A percentile compares a stretch with the other conserved stretches of the same genome.
These are phyloP conservation scores for Cephalopachus bancanus DNA, from an alignment of 2,797 vertebrate species.

Conservation along the genomic window DNA sequence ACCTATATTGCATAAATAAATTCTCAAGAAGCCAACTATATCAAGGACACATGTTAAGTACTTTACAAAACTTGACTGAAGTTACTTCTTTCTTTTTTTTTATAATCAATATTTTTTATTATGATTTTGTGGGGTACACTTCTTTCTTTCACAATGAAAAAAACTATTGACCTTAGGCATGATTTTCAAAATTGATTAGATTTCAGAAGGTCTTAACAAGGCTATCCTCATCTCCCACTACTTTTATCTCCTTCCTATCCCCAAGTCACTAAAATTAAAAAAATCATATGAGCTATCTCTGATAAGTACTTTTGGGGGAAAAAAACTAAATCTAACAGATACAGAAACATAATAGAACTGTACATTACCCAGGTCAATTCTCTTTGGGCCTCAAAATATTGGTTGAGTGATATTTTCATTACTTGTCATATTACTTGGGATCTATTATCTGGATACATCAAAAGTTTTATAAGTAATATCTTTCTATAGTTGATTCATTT, in stretches of 20 bases:
- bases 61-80: neutral
- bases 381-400: neutral
- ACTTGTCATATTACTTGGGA: neutral
- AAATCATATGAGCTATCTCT: neutral
- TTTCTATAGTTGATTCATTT: neutral
- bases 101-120: too few species aligned
- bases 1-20: neutral
- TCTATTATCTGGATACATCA: neutral
- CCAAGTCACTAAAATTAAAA: neutral
- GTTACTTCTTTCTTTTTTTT: neutral
- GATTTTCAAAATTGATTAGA: neutral
- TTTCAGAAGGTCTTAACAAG: neutral
- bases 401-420: constrained; percentile 6
- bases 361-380: neutral
- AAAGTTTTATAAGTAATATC: neutral
- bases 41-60: neutral
- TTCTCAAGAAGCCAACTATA: neutral
- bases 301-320: neutral
- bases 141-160: constrained; percentile 26
- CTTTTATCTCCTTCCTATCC: neutral
- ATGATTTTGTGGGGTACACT: too few species aligned
- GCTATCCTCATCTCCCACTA: neutral
- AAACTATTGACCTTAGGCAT: neutral
- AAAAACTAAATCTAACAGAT: neutral
- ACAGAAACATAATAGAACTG: neutral